Conservation (phyloP, 2,797 vertebrate genomes). For the Triplophysa yarkandensis region DNA sequence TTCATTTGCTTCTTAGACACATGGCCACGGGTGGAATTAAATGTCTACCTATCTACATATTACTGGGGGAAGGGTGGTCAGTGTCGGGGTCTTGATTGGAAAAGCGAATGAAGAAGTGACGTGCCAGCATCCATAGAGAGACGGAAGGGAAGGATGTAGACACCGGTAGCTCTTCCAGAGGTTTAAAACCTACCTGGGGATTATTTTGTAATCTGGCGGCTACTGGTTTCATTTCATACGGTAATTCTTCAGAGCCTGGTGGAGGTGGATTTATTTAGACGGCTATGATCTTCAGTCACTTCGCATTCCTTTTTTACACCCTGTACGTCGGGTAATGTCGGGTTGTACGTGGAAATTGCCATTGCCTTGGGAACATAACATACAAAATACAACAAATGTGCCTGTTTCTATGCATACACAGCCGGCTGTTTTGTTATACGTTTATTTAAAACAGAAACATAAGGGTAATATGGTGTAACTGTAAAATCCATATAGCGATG, state of each 20-base stretch:
- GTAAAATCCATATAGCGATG: constrained; percentile 64
- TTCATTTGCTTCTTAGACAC: constrained; percentile 72
- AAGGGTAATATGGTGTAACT: constrained; percentile 62
- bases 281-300: constrained; percentile 66
- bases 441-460: constrained; percentile 65
- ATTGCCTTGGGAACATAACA: constrained; percentile 76
- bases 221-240: constrained; percentile 65
- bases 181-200: constrained; percentile 74
- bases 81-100: constrained; percentile 67
- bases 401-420: constrained; percentile 6
- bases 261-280: constrained; percentile 69
- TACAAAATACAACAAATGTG: constrained; percentile 57
- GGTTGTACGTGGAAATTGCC: constrained; percentile 59
- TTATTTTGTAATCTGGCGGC: constrained; percentile 80
- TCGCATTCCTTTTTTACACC: constrained; percentile 56
- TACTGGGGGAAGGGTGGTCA: constrained; percentile 60
- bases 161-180: constrained; percentile 66
- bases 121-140: constrained; percentile 37
- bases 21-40: constrained; percentile 70
- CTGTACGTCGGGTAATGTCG: constrained; percentile 56
- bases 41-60: constrained; percentile 73
- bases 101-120: constrained; percentile 63
- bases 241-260: constrained; percentile 67
- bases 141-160: constrained; percentile 69
- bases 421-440: constrained; percentile 60